Evolutionary conservation across 2,888 invertebrate species (phyloP).

Genomic region (Callyntrura sp.): DNA sequence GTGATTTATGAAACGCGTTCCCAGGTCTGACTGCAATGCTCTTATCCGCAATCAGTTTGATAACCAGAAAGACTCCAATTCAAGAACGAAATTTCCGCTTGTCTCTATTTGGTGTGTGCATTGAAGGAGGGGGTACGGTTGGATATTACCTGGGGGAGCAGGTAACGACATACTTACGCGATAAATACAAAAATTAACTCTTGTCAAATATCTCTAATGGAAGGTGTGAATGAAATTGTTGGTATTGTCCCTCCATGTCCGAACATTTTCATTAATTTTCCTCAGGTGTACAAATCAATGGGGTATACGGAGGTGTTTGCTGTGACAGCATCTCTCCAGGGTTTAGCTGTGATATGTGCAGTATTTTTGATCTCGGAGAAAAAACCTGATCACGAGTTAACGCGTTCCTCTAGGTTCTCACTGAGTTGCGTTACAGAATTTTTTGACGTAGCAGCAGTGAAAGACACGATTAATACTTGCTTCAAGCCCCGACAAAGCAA

Average conservation of each 20-base stretch:
- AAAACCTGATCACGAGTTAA: slow-evolving; percentile 46
- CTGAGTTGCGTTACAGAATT: too few relatives aligned
- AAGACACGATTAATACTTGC: slow-evolving; percentile 88
- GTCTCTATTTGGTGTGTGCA: slow-evolving; percentile 53
- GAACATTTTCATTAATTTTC: background rate
- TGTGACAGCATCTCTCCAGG: slow-evolving; percentile 27
- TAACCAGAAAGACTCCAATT: slow-evolving; percentile 89
- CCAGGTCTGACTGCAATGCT: slow-evolving; percentile 88
- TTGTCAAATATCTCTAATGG: background rate
- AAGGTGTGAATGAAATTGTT: background rate
- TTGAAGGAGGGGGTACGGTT: slow-evolving; percentile 87
- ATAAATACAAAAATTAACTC: background rate
- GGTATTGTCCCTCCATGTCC: too few relatives aligned
- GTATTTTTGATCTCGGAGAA: slow-evolving; percentile 54
- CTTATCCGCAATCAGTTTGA: slow-evolving; percentile 89
- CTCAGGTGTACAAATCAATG: slow-evolving; percentile 43
- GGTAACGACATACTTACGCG: slow-evolving; percentile 85
- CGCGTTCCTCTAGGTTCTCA: background rate
- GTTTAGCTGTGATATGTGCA: slow-evolving; percentile 63
- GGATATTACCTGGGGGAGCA: slow-evolving; percentile 89
- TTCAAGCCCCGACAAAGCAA: slow-evolving; percentile 87
- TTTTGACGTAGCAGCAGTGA: slow-evolving; percentile 85
- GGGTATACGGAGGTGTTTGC: slow-evolving; percentile 60
- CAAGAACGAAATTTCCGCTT: slow-evolving; percentile 87
- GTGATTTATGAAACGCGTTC: too few relatives aligned